Conservation (phyloP, 2,113 vertebrate species). For the Heterotis niloticus region DNA sequence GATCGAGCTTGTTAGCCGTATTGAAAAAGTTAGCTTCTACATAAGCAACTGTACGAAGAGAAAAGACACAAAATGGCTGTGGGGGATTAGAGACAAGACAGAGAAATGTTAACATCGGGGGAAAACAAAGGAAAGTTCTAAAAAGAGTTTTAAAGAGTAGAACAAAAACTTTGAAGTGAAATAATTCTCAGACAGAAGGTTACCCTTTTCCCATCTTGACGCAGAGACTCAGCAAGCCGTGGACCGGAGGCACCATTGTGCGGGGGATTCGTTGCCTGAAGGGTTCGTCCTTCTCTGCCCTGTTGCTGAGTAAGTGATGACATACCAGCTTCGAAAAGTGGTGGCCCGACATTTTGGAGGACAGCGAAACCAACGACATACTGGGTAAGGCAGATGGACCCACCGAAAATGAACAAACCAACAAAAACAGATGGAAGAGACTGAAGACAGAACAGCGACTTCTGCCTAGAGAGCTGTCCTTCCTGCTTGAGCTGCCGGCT, state of each 20-base stretch:
- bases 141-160: background rate
- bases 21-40: background rate
- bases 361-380: background rate
- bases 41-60: background rate
- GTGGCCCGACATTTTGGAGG: constrained; percentile 22
- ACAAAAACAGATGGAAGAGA: constrained; percentile 27
- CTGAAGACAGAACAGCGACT: background rate
- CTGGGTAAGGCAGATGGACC: background rate
- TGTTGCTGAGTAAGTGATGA: constrained; percentile 35
- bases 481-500: constrained; percentile 34
- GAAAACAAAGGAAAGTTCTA: constrained; percentile 17
- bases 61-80: background rate
- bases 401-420: constrained; percentile 8
- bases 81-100: no score
- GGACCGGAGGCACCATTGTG: constrained; percentile 51
- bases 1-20: background rate
- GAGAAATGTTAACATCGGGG: background rate
- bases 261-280: constrained; percentile 13
- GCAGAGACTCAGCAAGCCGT: constrained; percentile 20
- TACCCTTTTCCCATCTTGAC: constrained; percentile 40
- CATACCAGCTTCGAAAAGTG: constrained; percentile 19
- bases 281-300: constrained; percentile 43
- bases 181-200: constrained; percentile 24
- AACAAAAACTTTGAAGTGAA: background rate
- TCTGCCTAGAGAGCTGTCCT: constrained; percentile 17